A percentile compares a stretch with the other conserved stretches of the same genome.
phyloP scores from a whole-genome alignment of 2,113 vertebrate genomes.

The Dasyurus viverrinus region DNA sequence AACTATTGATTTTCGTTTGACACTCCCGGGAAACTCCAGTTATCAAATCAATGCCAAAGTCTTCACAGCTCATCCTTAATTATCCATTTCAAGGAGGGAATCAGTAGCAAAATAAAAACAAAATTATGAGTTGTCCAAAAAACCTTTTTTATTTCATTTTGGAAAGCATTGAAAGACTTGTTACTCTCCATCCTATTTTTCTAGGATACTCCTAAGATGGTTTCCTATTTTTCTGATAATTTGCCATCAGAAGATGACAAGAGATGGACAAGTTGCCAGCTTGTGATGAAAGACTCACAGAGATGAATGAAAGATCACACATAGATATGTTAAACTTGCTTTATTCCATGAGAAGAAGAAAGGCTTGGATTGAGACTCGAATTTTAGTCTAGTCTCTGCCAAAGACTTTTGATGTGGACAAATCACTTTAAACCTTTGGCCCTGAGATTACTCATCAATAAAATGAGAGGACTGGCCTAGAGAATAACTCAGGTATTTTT shows the following conservation, averaged over 20 bases:
- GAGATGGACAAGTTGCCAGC: background rate
- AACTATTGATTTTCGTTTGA: background rate
- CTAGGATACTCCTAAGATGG: background rate
- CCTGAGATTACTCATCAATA: no score
- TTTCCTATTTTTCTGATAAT: no score
- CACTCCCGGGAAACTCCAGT: no score
- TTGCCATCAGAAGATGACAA: accelerated
- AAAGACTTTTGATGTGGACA: background rate
- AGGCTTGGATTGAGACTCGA: no score
- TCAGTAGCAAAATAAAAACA: no score
- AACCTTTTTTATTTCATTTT: accelerated
- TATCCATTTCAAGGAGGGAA: background rate
- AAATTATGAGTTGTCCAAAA: background rate
- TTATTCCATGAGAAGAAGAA: no score
- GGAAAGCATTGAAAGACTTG: background rate
- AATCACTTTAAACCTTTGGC: no score
- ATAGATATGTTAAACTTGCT: no score
- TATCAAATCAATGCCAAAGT: background rate
- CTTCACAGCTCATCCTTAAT: background rate
- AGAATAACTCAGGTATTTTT: no score
- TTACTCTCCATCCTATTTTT: background rate
- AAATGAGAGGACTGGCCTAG: no score
- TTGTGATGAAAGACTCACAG: accelerated
- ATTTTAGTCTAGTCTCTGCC: background rate
- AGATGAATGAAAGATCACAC: background rate